Conservation (phyloP, 2,797 vertebrate genomes). For the Microchirus variegatus region DNA sequence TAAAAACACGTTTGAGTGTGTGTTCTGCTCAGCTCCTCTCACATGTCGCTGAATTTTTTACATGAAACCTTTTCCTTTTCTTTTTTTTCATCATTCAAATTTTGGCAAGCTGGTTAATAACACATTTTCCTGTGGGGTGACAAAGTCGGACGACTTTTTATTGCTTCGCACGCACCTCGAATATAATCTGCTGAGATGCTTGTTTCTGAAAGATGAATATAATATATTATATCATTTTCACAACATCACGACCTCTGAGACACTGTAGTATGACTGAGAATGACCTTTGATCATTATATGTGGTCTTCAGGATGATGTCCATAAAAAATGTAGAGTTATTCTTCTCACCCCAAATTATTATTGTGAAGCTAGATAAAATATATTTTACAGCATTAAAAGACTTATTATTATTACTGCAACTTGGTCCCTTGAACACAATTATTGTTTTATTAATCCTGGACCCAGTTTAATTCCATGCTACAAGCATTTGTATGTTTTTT, state of each 20-base stretch:
- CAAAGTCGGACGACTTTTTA: too few relatives aligned
- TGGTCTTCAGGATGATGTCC: too few relatives aligned
- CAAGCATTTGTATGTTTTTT: not conserved
- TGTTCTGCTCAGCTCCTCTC: too few relatives aligned
- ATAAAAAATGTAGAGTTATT: not conserved
- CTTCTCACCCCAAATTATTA: not conserved
- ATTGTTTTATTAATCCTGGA: constrained; percentile 8
- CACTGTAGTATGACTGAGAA: not conserved
- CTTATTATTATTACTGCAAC: not conserved
- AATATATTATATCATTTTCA: constrained; percentile 1
- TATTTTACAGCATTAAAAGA: not conserved
- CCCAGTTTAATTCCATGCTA: not conserved
- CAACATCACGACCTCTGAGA: not conserved
- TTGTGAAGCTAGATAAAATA: not conserved
- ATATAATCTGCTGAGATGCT: constrained; percentile 13
- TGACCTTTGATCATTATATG: constrained; percentile 12
- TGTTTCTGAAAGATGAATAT: constrained; percentile 12
- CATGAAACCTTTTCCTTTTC: too few relatives aligned
- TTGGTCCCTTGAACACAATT: constrained; percentile 1
- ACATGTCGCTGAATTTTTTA: too few relatives aligned
- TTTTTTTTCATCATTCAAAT: too few relatives aligned
- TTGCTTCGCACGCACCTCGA: not conserved
- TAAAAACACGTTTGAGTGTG: constrained; percentile 24
- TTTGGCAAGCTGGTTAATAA: too few relatives aligned
- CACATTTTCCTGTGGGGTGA: too few relatives aligned